Percentiles rank a stretch among this genome's conserved stretches.
Conservation (phyloP, 2,113 vertebrate genomes). For the Podarcis cretensis region DNA sequence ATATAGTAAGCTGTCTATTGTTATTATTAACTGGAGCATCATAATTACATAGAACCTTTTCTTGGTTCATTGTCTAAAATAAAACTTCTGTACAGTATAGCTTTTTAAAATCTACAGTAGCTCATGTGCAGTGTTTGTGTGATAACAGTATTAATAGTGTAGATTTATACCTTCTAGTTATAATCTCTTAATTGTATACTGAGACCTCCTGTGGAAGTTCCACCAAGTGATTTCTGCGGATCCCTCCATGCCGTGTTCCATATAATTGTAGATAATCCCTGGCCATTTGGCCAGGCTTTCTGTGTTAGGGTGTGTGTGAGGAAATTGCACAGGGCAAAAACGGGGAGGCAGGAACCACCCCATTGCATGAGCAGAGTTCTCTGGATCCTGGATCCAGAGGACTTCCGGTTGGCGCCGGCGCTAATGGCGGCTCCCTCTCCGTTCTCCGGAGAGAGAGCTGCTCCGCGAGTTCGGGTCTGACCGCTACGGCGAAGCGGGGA, state of each 20-base stretch:
- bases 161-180: not conserved
- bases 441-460: no score
- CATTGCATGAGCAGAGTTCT: not conserved
- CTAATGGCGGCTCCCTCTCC: no score
- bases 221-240: not conserved
- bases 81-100: not conserved
- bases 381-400: no score
- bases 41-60: not conserved
- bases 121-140: not conserved
- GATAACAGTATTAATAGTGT: not conserved
- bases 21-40: not conserved
- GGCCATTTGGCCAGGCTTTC: not conserved
- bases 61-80: not conserved
- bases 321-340: not conserved
- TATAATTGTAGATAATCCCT: not conserved
- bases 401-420: no score
- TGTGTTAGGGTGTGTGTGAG: not conserved
- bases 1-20: not conserved
- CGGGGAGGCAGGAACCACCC: not conserved
- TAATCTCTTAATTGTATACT: not conserved
- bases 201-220: no score
- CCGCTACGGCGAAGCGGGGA: no score
- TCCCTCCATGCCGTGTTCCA: not conserved
- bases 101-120: not conserved
- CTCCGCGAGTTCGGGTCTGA: no score